Percentiles rank a stretch among this genome's conserved stretches.
These are phyloP conservation scores for Campylomormyrus numenius DNA, from an alignment of 2,113 vertebrate genomes.

Conservation along the genomic window DNA sequence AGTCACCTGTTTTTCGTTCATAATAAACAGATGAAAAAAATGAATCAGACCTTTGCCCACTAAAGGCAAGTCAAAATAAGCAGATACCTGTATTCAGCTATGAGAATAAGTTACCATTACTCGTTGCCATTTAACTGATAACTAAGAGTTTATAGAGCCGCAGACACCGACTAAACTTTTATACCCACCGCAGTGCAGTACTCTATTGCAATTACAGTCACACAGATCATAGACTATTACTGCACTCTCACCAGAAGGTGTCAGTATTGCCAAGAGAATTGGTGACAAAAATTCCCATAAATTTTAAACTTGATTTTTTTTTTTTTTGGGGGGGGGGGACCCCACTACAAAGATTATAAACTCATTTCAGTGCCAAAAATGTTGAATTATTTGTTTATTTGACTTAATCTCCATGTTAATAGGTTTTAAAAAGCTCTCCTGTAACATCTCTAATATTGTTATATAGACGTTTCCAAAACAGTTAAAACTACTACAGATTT, in stretches of 20 bases:
- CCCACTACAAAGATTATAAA: background rate
- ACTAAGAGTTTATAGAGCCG: background rate
- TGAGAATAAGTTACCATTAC: background rate
- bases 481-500: background rate
- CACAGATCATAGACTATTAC: background rate
- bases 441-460: background rate
- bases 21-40: background rate
- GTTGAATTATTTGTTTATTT: background rate
- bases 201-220: background rate
- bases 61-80: background rate
- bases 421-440: background rate
- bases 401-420: background rate
- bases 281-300: background rate
- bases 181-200: background rate
- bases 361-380: background rate
- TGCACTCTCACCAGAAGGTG: slow-evolving; percentile 6
- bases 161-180: background rate
- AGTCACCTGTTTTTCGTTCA: background rate
- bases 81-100: background rate
- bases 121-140: background rate
- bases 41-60: background rate
- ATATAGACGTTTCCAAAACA: background rate
- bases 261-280: background rate
- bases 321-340: background rate
- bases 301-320: background rate